phyloP scores from a whole-genome alignment of 2,113 vertebrate species.

The Platichthys stellatus region DNA sequence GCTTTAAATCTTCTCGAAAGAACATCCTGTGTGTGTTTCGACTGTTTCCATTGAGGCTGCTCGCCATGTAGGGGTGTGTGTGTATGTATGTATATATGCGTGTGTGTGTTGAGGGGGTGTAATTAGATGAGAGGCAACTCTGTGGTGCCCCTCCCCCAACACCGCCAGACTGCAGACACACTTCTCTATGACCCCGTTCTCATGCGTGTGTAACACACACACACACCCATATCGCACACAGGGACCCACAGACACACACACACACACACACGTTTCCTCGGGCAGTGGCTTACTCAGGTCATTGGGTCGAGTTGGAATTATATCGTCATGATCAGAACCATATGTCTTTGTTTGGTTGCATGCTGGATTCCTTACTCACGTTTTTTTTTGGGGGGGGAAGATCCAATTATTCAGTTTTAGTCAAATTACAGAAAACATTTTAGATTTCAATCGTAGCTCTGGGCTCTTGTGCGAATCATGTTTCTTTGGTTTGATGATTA shows the following conservation, averaged over 20 bases:
- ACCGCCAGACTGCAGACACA: slow-evolving; percentile 60
- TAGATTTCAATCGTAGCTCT: too few relatives aligned
- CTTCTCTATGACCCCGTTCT: slow-evolving; percentile 49
- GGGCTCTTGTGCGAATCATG: neutral
- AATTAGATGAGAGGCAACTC: slow-evolving; percentile 71
- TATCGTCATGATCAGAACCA: slow-evolving; percentile 70
- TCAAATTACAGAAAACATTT: too few relatives aligned
- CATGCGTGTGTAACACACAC: slow-evolving; percentile 28
- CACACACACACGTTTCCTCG: slow-evolving; percentile 32
- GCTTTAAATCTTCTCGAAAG: slow-evolving; percentile 19
- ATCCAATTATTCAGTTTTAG: neutral
- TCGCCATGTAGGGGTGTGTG: slow-evolving; percentile 13
- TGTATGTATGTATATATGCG: slow-evolving; percentile 10
- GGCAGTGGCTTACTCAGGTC: slow-evolving; percentile 66
- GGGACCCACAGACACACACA: slow-evolving; percentile 10
- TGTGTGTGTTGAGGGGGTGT: slow-evolving; percentile 21
- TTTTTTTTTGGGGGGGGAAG: neutral
- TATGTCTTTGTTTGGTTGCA: slow-evolving; percentile 58
- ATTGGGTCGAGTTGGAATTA: slow-evolving; percentile 63
- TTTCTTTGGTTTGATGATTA: neutral
- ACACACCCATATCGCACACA: neutral
- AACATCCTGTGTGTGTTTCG: slow-evolving; percentile 15
- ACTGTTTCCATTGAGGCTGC: slow-evolving; percentile 29
- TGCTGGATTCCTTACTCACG: neutral
- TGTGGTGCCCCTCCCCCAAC: slow-evolving; percentile 56